A percentile compares a stretch with the other conserved stretches of the same genome.
These are phyloP conservation scores for Leptinotarsa defecta DNA, from an alignment of 1,140 invertebrate species.

Conservation along the genomic window DNA sequence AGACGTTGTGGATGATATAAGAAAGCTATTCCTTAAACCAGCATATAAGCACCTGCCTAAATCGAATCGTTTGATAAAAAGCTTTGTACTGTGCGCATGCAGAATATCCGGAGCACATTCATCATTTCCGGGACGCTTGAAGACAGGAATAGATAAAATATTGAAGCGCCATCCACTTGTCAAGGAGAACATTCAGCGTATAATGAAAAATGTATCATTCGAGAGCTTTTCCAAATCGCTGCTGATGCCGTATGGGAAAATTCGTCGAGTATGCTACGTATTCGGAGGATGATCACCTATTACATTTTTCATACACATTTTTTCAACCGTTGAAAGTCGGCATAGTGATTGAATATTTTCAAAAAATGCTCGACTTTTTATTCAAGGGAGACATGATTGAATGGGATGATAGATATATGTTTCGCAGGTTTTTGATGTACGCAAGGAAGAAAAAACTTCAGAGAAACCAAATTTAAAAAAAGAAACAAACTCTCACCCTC, in stretches of 20 bases:
- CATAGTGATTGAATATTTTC: no score
- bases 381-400: no score
- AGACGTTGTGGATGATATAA: background rate
- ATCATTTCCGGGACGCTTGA: slow-evolving; percentile 13
- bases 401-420: no score
- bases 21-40: background rate
- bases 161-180: slow-evolving; percentile 21
- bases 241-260: background rate
- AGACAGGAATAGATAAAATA: slow-evolving; percentile 14
- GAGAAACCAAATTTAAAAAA: no score
- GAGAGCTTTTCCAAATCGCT: slow-evolving; percentile 7
- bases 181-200: slow-evolving; percentile 17
- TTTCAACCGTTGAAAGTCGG: no score
- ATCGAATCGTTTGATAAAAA: slow-evolving; percentile 9
- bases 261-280: slow-evolving; percentile 3
- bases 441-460: no score
- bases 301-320: background rate
- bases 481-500: no score
- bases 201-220: slow-evolving; percentile 20
- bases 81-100: background rate
- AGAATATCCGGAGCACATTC: slow-evolving; percentile 11
- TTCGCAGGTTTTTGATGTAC: no score
- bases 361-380: no score
- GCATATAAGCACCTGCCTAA: slow-evolving; percentile 14
- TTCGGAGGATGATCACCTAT: background rate